These are phyloP conservation scores for Piezodorus guildinii DNA, from an alignment of 1,140 invertebrate species.

Conservation along the genomic window DNA sequence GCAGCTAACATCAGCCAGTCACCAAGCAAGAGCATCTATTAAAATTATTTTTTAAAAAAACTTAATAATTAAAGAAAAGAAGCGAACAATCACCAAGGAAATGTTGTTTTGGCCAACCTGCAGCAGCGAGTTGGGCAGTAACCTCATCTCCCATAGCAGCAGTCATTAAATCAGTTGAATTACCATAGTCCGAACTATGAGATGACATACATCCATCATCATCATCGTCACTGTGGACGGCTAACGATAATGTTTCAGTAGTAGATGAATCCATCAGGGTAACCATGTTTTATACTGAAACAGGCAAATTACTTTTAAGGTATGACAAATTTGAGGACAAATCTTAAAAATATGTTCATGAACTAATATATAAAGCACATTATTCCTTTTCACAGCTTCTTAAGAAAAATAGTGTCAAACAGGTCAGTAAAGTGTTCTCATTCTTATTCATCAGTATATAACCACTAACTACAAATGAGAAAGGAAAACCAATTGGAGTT, in stretches of 20 bases:
- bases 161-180: constrained; percentile 60
- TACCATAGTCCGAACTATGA: constrained; percentile 48
- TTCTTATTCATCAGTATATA: no score
- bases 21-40: not conserved
- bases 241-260: constrained; percentile 23
- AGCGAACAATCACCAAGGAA: constrained; percentile 38
- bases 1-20: not conserved
- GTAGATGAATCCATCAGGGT: constrained; percentile 28
- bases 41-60: not conserved
- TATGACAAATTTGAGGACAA: no score
- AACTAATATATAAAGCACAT: no score
- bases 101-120: constrained; percentile 56
- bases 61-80: constrained; percentile 20
- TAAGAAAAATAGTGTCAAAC: no score
- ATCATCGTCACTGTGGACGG: constrained; percentile 40
- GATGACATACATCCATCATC: constrained; percentile 63
- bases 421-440: no score
- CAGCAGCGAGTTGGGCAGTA: constrained; percentile 86
- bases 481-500: no score
- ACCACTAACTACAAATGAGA: no score
- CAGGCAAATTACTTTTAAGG: no score
- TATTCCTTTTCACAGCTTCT: no score
- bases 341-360: no score
- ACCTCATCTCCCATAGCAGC: constrained; percentile 83
- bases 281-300: constrained; percentile 21